Conservation (phyloP, 2,888 invertebrate genomes). For the Noctua fimbriata region DNA sequence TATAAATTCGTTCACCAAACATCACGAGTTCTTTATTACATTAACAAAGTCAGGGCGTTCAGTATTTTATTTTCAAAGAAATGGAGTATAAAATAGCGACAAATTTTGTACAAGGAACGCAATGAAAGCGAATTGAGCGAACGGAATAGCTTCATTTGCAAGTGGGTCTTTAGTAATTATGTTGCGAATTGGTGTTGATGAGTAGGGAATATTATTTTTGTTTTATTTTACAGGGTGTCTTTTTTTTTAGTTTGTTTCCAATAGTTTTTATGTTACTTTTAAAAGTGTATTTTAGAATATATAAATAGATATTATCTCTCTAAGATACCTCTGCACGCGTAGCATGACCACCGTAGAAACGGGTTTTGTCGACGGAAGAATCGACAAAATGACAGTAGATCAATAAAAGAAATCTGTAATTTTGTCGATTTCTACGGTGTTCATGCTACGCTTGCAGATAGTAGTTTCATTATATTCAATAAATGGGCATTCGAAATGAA, state of each 20-base stretch:
- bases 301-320: background rate
- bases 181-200: conserved; percentile 28
- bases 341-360: too few species aligned
- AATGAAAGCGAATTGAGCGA: conserved; percentile 67
- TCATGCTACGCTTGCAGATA: too few species aligned
- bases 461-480: too few species aligned
- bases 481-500: too few species aligned
- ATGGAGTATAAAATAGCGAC: conserved; percentile 65
- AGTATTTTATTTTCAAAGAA: conserved; percentile 66
- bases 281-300: background rate
- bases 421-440: too few species aligned
- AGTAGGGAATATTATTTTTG: conserved; percentile 2
- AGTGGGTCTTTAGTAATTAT: conserved; percentile 46
- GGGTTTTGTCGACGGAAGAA: too few species aligned
- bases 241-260: background rate
- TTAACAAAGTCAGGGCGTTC: conserved; percentile 25
- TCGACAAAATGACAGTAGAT: too few species aligned
- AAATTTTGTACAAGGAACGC: conserved; percentile 65
- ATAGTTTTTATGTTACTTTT: background rate
- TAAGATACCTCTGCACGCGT: too few species aligned
- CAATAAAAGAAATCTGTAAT: too few species aligned
- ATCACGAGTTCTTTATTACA: conserved; percentile 23
- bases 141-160: conserved; percentile 67
- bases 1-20: conserved; percentile 8
- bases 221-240: background rate